phyloP scores from a whole-genome alignment of 2,888 invertebrate genomes.

The Aleiodes testaceus region DNA sequence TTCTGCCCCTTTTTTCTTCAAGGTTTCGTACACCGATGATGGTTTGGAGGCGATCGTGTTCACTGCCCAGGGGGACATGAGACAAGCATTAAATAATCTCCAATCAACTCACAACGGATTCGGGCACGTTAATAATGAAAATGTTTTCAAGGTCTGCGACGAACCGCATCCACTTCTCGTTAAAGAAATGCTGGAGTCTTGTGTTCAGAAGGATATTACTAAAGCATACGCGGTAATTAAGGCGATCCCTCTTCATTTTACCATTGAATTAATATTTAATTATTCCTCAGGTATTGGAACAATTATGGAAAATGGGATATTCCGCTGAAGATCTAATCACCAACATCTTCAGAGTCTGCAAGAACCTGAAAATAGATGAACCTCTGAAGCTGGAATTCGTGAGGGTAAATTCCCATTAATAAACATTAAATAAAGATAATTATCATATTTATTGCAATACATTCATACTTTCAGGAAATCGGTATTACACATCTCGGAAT shows the following conservation, averaged over 20 bases:
- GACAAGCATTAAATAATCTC: slow-evolving; percentile 97
- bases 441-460: slow-evolving; percentile 24
- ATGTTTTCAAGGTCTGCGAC: slow-evolving; percentile 99
- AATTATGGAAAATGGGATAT: slow-evolving; percentile 95
- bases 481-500: slow-evolving; percentile 93
- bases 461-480: slow-evolving; percentile 80
- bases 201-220: slow-evolving; percentile 86
- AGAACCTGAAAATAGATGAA: slow-evolving; percentile 88
- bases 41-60: slow-evolving; percentile 97
- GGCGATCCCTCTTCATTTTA: too few species aligned
- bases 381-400: slow-evolving; percentile 88
- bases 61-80: slow-evolving; percentile 98
- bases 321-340: slow-evolving; percentile 97
- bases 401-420: slow-evolving; percentile 74
- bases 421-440: not conserved
- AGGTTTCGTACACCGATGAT: slow-evolving; percentile 89
- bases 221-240: slow-evolving; percentile 85
- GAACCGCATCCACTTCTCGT: slow-evolving; percentile 97
- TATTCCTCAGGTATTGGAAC: slow-evolving; percentile 82
- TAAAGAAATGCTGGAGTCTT: slow-evolving; percentile 91
- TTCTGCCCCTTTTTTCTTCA: slow-evolving; percentile 23
- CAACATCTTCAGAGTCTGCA: slow-evolving; percentile 95
- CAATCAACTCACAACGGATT: slow-evolving; percentile 96
- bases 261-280: too few species aligned
- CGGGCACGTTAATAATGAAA: slow-evolving; percentile 90